Conservation (phyloP, 2,113 vertebrate species). For the Chiloscyllium plagiosum region DNA sequence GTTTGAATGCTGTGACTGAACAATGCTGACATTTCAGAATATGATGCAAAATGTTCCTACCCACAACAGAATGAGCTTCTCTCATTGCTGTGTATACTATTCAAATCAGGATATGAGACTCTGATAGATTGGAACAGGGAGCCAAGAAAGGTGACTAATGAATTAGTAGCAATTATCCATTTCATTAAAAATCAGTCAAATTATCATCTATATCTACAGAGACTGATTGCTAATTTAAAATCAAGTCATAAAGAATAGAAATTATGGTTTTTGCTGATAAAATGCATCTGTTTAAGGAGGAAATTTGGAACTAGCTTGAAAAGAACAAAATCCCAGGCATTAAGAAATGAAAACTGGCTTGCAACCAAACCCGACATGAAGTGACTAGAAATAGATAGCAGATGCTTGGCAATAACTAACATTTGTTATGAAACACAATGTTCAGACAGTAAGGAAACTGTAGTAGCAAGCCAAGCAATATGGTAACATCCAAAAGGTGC, state of each 20-base stretch:
- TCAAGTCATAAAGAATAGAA: neutral
- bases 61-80: neutral
- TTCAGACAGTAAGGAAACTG: conserved; percentile 28
- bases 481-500: conserved; percentile 1
- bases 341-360: conserved; percentile 1
- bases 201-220: neutral
- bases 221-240: neutral
- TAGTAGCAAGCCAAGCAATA: neutral
- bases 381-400: conserved; percentile 16
- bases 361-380: conserved; percentile 6
- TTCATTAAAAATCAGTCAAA: neutral
- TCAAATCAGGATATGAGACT: neutral
- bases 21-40: neutral
- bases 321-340: conserved; percentile 3
- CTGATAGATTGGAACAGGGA: neutral
- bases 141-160: neutral
- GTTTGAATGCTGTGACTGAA: neutral
- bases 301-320: neutral
- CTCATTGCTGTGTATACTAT: neutral
- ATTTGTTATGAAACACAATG: conserved; percentile 25
- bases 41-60: neutral
- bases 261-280: neutral
- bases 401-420: neutral
- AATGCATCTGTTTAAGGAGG: neutral
- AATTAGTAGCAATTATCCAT: neutral